Percentiles rank a stretch among this genome's conserved stretches.
These are phyloP conservation scores for Drosophila cardini DNA, from an alignment of 1,140 invertebrate genomes.

Conservation along the genomic window DNA sequence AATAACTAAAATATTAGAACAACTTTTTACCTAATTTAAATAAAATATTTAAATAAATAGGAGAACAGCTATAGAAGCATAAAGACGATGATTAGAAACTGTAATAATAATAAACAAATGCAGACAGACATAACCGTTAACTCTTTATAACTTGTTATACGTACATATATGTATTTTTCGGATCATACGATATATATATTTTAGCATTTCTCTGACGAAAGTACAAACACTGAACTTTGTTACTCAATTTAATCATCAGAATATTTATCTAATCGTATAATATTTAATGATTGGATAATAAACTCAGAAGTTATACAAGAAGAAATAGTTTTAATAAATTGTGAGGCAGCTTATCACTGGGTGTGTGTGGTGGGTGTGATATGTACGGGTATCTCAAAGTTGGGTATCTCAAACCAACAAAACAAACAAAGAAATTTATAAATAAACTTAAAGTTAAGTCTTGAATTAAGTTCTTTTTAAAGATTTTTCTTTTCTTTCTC, in stretches of 20 bases:
- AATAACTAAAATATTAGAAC: too few relatives aligned
- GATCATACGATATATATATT: not conserved
- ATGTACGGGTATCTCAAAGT: not conserved
- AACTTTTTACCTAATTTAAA: too few relatives aligned
- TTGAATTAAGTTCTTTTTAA: too few relatives aligned
- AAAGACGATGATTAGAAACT: too few relatives aligned
- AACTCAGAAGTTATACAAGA: constrained; percentile 5
- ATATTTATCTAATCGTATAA: constrained; percentile 8
- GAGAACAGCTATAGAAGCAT: too few relatives aligned
- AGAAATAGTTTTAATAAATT: constrained; percentile 5
- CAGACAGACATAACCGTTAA: too few relatives aligned
- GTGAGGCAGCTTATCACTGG: not conserved
- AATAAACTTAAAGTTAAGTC: constrained; percentile 11
- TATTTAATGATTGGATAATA: not conserved
- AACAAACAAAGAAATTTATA: constrained; percentile 25
- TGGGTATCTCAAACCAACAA: not conserved
- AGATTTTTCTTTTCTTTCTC: too few relatives aligned
- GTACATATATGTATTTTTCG: too few relatives aligned
- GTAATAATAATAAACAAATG: too few relatives aligned
- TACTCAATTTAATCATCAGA: not conserved
- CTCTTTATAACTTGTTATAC: too few relatives aligned
- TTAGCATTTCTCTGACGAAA: not conserved
- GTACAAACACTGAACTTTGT: constrained; percentile 8
- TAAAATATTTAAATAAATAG: too few relatives aligned
- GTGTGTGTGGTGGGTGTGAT: not conserved